Percentiles rank a stretch among this genome's conserved stretches.
Conservation (phyloP, 30 jellyfish, hydroid and myxozoan genomes). For the Hydractinia symbiolongicarpus region DNA sequence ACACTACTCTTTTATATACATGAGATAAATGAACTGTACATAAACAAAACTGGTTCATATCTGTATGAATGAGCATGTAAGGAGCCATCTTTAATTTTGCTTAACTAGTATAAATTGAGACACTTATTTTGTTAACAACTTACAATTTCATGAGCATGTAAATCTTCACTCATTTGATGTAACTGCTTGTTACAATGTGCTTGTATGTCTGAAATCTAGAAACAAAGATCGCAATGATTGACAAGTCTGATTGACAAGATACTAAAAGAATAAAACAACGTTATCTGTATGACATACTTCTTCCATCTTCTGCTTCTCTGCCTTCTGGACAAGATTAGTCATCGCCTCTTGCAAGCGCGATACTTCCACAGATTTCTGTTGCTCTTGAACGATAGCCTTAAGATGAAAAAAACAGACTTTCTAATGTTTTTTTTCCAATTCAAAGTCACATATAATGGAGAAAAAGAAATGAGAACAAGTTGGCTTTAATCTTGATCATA, state of each 20-base stretch:
- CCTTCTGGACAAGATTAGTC: conserved; percentile 48
- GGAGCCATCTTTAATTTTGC: no score
- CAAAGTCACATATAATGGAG: no score
- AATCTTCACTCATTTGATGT: conserved; percentile 63
- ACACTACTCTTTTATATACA: no score
- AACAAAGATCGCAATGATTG: not conserved
- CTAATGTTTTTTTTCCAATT: no score
- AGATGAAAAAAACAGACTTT: no score
- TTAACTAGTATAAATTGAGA: no score
- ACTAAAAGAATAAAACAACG: no score
- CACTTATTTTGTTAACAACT: conserved; percentile 9
- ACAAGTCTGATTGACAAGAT: not conserved
- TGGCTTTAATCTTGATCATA: not conserved
- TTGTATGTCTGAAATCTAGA: conserved; percentile 54
- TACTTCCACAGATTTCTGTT: conserved; percentile 69
- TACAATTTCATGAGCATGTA: conserved; percentile 76
- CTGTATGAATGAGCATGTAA: no score
- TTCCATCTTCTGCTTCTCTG: conserved; percentile 58
- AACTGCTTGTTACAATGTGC: conserved; percentile 48
- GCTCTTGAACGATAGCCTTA: conserved; percentile 77
- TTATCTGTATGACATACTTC: conserved; percentile 39
- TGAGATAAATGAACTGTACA: no score
- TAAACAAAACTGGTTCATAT: no score
- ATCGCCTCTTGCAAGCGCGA: conserved; percentile 59
- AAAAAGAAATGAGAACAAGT: no score